phyloP scores from a whole-genome alignment of 2,888 invertebrate genomes.

The Drosophila limbata region DNA sequence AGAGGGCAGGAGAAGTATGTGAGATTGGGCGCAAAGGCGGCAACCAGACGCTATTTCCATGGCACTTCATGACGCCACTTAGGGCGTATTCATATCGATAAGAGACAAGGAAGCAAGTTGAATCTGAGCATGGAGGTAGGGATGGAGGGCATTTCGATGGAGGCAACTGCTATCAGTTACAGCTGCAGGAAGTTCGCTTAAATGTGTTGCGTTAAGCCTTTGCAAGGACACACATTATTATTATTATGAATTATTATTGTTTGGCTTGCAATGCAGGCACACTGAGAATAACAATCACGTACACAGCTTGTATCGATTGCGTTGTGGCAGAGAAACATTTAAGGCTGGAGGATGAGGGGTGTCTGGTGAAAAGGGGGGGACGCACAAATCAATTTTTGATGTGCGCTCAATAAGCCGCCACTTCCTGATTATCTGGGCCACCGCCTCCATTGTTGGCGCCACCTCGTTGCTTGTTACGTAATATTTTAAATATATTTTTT shows the following conservation, averaged over 20 bases:
- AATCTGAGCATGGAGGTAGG: not conserved
- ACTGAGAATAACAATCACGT: constrained; percentile 40
- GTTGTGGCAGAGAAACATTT: not conserved
- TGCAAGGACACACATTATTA: constrained; percentile 66
- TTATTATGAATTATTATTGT: constrained; percentile 82
- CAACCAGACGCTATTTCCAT: constrained; percentile 46
- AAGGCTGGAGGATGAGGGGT: not conserved
- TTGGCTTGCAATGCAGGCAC: constrained; percentile 54
- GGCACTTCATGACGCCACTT: constrained; percentile 71
- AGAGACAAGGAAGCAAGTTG: constrained; percentile 45
- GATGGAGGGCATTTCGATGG: not conserved
- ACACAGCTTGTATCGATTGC: constrained; percentile 68
- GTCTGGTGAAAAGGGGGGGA: not conserved
- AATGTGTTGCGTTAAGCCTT: constrained; percentile 76
- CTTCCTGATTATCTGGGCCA: constrained; percentile 77
- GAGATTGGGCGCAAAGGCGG: constrained; percentile 22
- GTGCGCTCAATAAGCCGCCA: constrained; percentile 77
- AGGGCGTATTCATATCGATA: constrained; percentile 77
- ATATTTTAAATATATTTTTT: constrained; percentile 56
- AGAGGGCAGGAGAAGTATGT: not conserved
- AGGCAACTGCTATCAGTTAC: constrained; percentile 68
- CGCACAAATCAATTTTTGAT: constrained; percentile 79
- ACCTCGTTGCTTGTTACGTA: constrained; percentile 38
- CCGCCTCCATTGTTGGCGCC: constrained; percentile 54
- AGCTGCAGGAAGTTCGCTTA: constrained; percentile 78